Percentiles rank a stretch among this genome's conserved stretches.
phyloP scores from a whole-genome alignment of 2,797 vertebrate species.

The Melanotaenia maccullochi region DNA sequence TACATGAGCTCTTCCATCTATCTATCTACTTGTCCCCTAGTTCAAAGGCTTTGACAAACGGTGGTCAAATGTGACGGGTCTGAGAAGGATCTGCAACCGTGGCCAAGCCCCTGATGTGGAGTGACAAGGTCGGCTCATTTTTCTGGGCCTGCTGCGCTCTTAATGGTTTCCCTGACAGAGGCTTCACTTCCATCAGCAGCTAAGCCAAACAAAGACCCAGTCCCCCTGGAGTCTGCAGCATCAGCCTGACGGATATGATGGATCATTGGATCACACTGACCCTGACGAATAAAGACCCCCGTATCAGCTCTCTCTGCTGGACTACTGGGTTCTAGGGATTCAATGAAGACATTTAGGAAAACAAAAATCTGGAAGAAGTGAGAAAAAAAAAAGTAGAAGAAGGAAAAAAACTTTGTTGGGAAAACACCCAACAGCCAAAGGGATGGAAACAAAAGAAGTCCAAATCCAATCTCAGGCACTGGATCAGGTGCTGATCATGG shows the following conservation, averaged over 20 bases:
- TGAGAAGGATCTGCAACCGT: constrained; percentile 60
- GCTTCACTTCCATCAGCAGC: constrained; percentile 79
- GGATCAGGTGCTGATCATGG: background rate
- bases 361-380: background rate
- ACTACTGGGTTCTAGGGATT: constrained; percentile 38
- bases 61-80: constrained; percentile 66
- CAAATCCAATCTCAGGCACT: background rate
- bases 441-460: background rate
- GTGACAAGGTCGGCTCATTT: constrained; percentile 81
- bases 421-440: constrained; percentile 6
- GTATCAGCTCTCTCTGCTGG: constrained; percentile 62
- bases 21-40: constrained; percentile 59
- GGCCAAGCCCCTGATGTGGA: constrained; percentile 73
- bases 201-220: constrained; percentile 77
- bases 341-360: constrained; percentile 33
- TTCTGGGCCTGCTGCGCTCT: constrained; percentile 74
- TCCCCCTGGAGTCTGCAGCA: constrained; percentile 71
- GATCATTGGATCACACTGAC: constrained; percentile 72
- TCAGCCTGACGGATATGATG: constrained; percentile 72
- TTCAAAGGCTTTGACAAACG: constrained; percentile 78
- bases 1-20: constrained; percentile 65
- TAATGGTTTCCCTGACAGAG: constrained; percentile 83
- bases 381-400: background rate
- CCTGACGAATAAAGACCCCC: constrained; percentile 74
- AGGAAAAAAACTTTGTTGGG: constrained; percentile 18